Percentiles rank a stretch among this genome's conserved stretches.
Conservation (phyloP, 1,140 invertebrate species). For the Nebria ingens region DNA sequence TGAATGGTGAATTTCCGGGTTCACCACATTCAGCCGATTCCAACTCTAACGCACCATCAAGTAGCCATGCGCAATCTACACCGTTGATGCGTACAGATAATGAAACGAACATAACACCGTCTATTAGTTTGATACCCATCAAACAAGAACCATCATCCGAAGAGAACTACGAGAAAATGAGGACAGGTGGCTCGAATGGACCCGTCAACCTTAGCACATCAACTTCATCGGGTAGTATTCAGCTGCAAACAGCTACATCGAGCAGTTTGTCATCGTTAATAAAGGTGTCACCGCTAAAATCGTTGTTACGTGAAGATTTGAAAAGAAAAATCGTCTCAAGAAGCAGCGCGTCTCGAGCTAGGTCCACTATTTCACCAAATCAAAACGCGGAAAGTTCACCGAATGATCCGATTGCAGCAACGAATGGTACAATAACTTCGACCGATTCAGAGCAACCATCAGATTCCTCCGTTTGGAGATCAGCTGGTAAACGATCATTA, state of each 20-base stretch:
- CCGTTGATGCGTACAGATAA: conserved; percentile 31
- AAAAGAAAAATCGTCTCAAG: conserved; percentile 60
- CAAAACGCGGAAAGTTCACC: conserved; percentile 29
- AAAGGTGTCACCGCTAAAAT: conserved; percentile 74
- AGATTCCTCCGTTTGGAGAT: conserved; percentile 30
- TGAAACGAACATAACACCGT: conserved; percentile 60
- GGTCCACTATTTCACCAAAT: conserved; percentile 23
- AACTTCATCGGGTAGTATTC: conserved; percentile 26
- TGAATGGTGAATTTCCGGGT: conserved; percentile 47
- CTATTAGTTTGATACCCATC: conserved; percentile 75
- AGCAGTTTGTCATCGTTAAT: conserved; percentile 54
- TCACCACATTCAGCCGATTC: conserved; percentile 69
- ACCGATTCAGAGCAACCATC: conserved; percentile 43
- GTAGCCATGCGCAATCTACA: conserved; percentile 42
- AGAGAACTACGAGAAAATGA: conserved; percentile 23
- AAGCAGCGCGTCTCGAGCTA: conserved; percentile 33
- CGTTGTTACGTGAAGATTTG: conserved; percentile 67
- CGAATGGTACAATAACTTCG: conserved; percentile 54
- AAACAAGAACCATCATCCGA: conserved; percentile 55
- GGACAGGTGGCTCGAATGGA: conserved; percentile 25
- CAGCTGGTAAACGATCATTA: conserved; percentile 27
- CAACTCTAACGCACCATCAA: conserved; percentile 58
- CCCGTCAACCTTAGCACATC: conserved; percentile 28
- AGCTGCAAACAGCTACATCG: conserved; percentile 41
- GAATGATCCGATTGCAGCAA: conserved; percentile 32